Evolutionary conservation across 2,797 vertebrate genomes (phyloP).

Genomic region (Rhyacichthys aspro): DNA sequence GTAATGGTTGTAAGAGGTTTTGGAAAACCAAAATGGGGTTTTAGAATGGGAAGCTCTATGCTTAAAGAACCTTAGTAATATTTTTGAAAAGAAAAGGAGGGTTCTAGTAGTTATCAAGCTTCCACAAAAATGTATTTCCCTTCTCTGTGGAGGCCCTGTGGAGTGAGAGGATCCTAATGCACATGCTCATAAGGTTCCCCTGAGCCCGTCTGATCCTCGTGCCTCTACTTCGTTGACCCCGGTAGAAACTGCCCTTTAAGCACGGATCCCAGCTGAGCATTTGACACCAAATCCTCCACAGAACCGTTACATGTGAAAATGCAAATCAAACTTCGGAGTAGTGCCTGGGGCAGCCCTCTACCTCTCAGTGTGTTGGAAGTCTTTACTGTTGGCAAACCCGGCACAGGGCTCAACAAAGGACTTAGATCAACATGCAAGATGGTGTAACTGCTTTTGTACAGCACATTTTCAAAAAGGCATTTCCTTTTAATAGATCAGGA

Average conservation of each 20-base stretch:
- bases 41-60: slow-evolving; percentile 64
- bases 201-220: slow-evolving; percentile 56
- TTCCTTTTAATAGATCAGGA: slow-evolving; percentile 76
- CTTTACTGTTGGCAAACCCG: slow-evolving; percentile 57
- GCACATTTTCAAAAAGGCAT: slow-evolving; percentile 78
- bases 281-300: slow-evolving; percentile 67
- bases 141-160: slow-evolving; percentile 49
- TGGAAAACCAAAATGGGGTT: slow-evolving; percentile 64
- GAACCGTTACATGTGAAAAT: slow-evolving; percentile 67
- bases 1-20: slow-evolving; percentile 65
- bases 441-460: slow-evolving; percentile 75
- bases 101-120: slow-evolving; percentile 62
- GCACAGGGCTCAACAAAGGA: slow-evolving; percentile 67
- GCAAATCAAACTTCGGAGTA: slow-evolving; percentile 71
- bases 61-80: slow-evolving; percentile 58
- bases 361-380: slow-evolving; percentile 73
- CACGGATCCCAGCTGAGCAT: slow-evolving; percentile 61
- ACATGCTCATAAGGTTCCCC: slow-evolving; percentile 64
- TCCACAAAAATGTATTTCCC: slow-evolving; percentile 52
- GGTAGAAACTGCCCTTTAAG: slow-evolving; percentile 72
- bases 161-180: slow-evolving; percentile 60
- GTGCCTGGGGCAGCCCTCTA: slow-evolving; percentile 74
- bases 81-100: slow-evolving; percentile 70
- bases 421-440: slow-evolving; percentile 77
- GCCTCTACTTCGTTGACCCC: slow-evolving; percentile 49